Evolutionary conservation across 1,140 invertebrate species (phyloP), one percentile per base, ranked within the genome.

Genomic region (Ridgeia piscesae): DNA sequence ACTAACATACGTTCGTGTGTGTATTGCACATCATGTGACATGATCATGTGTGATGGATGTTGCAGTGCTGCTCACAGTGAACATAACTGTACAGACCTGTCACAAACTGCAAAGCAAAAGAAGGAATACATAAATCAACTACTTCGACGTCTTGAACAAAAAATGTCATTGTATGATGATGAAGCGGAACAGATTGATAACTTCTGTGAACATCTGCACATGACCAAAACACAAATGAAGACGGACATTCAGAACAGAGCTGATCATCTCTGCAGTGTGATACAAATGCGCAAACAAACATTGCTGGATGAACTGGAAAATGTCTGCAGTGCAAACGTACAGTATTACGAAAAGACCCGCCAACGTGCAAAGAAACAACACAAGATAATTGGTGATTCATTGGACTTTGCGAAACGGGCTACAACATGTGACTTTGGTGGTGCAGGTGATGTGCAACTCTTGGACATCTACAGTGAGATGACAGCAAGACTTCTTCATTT

Each of bases 81-180:
- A 48, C 50, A 91, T 21, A 34, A 48, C 33, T 35, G 33, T 50
- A 48, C 42, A 33, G 34, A 35, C 17, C 27, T 48, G 91, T 35
- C 34, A 50, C 35, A 91, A n/a, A 91, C 33, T 35, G 33, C 42
- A 34, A 91, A 91, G 33, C 33, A 50, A 35, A 35, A 91, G 50
- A 91, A 91, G 34, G 91, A 91, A 58, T 91, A 91, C 50, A 91
- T 91, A 35, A 50, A 34, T 35, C 27, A 35, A 17, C 50, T 91
- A n/a, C 91, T 91, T 35, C 8, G 9, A 21, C 34, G 33, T 34
- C 34, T 91, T 34, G 42, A 35, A 35, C 31, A 14, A 42, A 91
- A 91, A 91, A 91, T 91, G 33, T 48, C 6, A 34, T 48, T 33
- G 33, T 35, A 50, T 48, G 91, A 91, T 33, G 2, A 35, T 14